These are phyloP conservation scores for Carpatolechia fugitivella DNA, from an alignment of 2,888 invertebrate genomes.

Conservation along the genomic window DNA sequence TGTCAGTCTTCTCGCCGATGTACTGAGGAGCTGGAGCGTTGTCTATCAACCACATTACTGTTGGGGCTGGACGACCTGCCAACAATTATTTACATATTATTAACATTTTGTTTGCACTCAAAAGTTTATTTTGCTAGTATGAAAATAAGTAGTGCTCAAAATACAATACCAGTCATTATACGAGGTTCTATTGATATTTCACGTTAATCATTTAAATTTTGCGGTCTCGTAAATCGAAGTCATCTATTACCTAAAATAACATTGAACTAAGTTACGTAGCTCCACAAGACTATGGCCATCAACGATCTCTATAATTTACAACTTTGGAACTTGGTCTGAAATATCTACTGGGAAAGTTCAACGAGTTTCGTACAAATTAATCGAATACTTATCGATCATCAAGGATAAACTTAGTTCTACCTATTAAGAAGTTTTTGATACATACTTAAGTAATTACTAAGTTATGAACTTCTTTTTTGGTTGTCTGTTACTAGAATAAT, in stretches of 20 bases:
- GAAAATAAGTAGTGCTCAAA: no score
- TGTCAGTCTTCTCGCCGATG: conserved; percentile 83
- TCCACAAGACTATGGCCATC: conserved; percentile 13
- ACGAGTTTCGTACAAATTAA: conserved; percentile 27
- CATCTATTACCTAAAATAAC: not conserved
- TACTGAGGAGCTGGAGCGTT: conserved; percentile 85
- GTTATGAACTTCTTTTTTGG: no score
- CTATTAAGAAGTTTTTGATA: not conserved
- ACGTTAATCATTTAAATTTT: no score
- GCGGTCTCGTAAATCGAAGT: conserved; percentile 5
- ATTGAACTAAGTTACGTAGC: conserved; percentile 9
- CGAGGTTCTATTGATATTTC: no score
- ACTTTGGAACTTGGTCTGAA: conserved; percentile 20
- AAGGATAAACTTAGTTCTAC: not conserved
- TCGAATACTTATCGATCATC: conserved; percentile 23
- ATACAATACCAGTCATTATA: no score
- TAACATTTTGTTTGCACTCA: not conserved
- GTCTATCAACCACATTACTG: conserved; percentile 91
- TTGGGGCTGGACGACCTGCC: conserved; percentile 90
- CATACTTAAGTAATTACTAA: not conserved
- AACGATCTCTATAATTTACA: conserved; percentile 22
- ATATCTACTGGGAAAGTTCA: conserved; percentile 21
- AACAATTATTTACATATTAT: not conserved
- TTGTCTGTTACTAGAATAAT: no score
- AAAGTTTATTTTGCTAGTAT: no score